These are phyloP conservation scores for Drosophila kepulauana DNA, from an alignment of 1,140 invertebrate genomes.

Conservation along the genomic window DNA sequence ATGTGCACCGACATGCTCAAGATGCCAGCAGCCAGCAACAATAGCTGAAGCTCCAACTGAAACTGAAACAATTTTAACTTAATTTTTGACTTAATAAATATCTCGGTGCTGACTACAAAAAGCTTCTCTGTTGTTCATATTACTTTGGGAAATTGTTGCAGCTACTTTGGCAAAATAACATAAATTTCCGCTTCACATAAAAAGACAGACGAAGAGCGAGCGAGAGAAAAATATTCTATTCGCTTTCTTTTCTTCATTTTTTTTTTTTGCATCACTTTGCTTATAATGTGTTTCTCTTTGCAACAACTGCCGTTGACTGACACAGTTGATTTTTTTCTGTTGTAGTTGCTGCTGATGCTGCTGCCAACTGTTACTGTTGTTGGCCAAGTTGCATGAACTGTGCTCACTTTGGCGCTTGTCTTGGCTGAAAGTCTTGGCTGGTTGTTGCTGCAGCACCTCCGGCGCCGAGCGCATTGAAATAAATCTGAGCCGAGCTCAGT, in stretches of 20 bases:
- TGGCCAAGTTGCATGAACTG: slow-evolving; percentile 38
- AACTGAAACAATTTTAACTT: slow-evolving; percentile 48
- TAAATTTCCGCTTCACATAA: slow-evolving; percentile 55
- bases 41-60: slow-evolving; percentile 18
- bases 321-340: slow-evolving; percentile 35
- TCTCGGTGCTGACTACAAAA: slow-evolving; percentile 32
- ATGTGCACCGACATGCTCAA: slow-evolving; percentile 13
- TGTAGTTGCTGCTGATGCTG: neutral
- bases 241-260: neutral
- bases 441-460: slow-evolving; percentile 21
- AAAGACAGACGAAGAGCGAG: neutral
- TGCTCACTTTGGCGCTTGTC: slow-evolving; percentile 13
- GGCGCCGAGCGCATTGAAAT: slow-evolving; percentile 63
- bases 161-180: slow-evolving; percentile 67
- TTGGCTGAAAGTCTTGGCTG: slow-evolving; percentile 40
- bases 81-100: slow-evolving; percentile 65
- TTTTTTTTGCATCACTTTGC: slow-evolving; percentile 46
- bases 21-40: slow-evolving; percentile 8
- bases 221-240: neutral
- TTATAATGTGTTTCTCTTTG: slow-evolving; percentile 70
- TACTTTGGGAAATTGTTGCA: slow-evolving; percentile 46
- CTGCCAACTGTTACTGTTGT: slow-evolving; percentile 49
- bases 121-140: slow-evolving; percentile 11
- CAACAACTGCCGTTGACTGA: slow-evolving; percentile 40
- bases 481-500: slow-evolving; percentile 64